Evolutionary conservation across 2,113 vertebrate species (phyloP).

Genomic region (Xyrauchen texanus): DNA sequence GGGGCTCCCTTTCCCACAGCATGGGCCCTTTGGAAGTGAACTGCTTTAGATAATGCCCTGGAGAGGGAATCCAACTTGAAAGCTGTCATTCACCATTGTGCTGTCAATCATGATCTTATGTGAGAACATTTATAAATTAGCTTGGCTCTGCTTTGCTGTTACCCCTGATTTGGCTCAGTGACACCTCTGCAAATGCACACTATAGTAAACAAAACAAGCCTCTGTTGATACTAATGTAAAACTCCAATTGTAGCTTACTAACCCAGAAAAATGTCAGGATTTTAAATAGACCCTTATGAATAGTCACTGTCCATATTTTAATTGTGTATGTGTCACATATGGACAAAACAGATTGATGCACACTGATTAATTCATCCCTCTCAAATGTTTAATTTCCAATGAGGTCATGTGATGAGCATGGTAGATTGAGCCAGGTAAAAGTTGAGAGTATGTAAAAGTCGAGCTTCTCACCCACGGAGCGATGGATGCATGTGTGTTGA

Average conservation of each 20-base stretch:
- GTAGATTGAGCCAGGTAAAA: not conserved
- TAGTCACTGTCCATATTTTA: no score
- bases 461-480: conserved; percentile 84
- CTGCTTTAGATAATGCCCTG: conserved; percentile 65
- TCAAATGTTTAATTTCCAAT: no score
- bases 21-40: conserved; percentile 59
- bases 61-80: conserved; percentile 71
- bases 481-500: conserved; percentile 98
- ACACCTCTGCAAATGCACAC: conserved; percentile 21
- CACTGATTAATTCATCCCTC: no score
- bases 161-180: not conserved
- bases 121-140: conserved; percentile 69
- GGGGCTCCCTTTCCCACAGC: conserved; percentile 79
- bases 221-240: not conserved
- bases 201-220: not conserved
- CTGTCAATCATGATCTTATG: conserved; percentile 66
- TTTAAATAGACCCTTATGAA: no score
- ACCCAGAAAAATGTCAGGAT: not conserved
- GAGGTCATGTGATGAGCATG: not conserved
- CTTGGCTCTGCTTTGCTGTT: conserved; percentile 54
- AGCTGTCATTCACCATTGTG: conserved; percentile 69
- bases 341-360: no score
- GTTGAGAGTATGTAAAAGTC: conserved; percentile 6
- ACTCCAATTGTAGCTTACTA: not conserved
- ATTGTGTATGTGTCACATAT: not conserved